Percentiles rank a stretch among this genome's conserved stretches.
phyloP scores from a whole-genome alignment of 2,888 invertebrate species.

The Cryptosula pallasiana region DNA sequence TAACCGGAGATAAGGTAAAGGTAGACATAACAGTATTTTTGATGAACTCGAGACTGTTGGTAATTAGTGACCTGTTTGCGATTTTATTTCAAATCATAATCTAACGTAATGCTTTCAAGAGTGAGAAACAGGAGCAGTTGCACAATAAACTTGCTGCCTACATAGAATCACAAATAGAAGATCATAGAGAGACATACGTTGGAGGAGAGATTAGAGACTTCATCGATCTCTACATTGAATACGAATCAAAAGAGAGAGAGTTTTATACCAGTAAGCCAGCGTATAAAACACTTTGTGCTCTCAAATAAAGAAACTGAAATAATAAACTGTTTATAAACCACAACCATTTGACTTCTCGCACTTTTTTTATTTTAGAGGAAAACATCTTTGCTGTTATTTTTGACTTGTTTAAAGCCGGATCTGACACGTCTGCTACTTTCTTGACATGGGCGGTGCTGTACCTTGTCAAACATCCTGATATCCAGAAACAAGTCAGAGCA shows the following conservation, averaged over 20 bases:
- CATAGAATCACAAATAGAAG: background rate
- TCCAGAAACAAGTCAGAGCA: background rate
- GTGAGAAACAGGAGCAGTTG: no score
- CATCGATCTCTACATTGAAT: slow-evolving; percentile 16
- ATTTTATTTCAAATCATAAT: no score
- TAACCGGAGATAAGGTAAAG: background rate
- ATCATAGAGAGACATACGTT: background rate
- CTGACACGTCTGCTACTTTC: background rate
- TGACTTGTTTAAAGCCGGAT: background rate
- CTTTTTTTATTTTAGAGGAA: slow-evolving; percentile 6
- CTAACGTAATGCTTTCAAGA: no score
- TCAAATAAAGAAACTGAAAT: no score
- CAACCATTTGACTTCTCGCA: no score
- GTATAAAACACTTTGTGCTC: no score
- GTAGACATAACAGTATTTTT: no score
- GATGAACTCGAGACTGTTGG: no score
- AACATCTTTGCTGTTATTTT: background rate
- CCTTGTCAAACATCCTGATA: background rate
- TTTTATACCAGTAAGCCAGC: slow-evolving; percentile 6
- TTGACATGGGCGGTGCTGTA: background rate
- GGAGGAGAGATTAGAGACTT: no score
- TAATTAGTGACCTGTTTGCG: no score
- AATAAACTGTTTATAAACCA: no score
- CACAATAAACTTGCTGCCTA: background rate
- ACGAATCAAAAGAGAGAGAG: background rate